phyloP scores from a whole-genome alignment of 2,888 invertebrate species.

The Cephus runcator region DNA sequence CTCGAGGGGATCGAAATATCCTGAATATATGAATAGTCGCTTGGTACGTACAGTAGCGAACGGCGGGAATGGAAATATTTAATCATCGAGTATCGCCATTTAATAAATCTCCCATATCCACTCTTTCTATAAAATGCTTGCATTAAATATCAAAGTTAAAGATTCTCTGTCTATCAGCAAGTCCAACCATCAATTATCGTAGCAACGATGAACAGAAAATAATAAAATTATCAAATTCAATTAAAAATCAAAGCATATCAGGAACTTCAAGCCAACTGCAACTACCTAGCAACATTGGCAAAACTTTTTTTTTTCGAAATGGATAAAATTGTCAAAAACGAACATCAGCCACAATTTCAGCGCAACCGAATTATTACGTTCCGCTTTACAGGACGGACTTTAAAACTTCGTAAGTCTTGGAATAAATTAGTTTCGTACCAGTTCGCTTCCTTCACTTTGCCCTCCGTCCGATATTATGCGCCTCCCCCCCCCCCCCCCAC shows the following conservation, averaged over 20 bases:
- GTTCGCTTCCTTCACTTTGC: neutral
- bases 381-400: neutral
- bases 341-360: neutral
- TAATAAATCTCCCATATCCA: neutral
- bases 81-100: neutral
- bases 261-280: neutral
- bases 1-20: neutral
- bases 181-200: neutral
- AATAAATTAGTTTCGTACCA: conserved; percentile 1
- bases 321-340: neutral
- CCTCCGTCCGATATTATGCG: neutral
- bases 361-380: neutral
- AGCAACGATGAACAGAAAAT: too few relatives aligned
- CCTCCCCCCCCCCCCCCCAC: neutral
- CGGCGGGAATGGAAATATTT: neutral
- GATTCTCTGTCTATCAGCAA: neutral
- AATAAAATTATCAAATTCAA: too few relatives aligned
- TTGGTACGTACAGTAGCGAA: neutral
- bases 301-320: neutral
- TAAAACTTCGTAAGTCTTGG: neutral
- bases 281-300: neutral
- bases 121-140: neutral
- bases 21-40: neutral
- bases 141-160: neutral
- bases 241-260: neutral